These are phyloP conservation scores for Ceyx margarethae DNA, from an alignment of 2,113 vertebrate genomes.

Conservation along the genomic window DNA sequence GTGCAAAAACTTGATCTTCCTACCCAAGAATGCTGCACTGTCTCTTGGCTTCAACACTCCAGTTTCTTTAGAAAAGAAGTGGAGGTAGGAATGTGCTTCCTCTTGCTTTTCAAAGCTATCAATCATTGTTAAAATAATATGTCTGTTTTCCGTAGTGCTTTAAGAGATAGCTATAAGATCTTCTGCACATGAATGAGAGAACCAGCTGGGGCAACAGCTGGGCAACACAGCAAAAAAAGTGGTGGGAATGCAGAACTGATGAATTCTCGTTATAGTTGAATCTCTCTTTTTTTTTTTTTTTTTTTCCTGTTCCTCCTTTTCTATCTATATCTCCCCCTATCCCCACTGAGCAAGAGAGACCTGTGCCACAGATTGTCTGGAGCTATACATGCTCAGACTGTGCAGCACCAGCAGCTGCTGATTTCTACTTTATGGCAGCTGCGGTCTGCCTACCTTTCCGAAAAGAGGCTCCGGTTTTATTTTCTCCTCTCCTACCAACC, in stretches of 20 bases:
- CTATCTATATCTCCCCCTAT: not conserved
- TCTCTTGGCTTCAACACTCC: not conserved
- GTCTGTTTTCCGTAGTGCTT: not conserved
- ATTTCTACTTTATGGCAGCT: not conserved
- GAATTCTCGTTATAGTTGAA: not conserved
- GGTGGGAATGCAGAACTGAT: not conserved
- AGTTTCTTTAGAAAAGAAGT: not conserved
- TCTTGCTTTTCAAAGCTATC: not conserved
- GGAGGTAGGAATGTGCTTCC: not conserved
- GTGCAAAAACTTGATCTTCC: not conserved
- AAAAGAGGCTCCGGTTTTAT: not conserved
- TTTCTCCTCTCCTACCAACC: not conserved
- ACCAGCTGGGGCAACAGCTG: not conserved
- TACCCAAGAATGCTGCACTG: not conserved
- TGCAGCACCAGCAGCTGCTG: not conserved
- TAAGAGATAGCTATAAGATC: not conserved
- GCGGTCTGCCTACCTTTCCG: not conserved
- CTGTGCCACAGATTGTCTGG: not conserved
- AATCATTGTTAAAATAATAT: not conserved
- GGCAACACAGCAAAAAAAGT: not conserved
- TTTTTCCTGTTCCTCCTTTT: not conserved
- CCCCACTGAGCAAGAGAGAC: not conserved
- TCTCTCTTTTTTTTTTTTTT: not conserved
- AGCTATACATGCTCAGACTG: accelerated
- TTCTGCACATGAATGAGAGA: not conserved